Base-by-base conservation (phyloP, 1,140 invertebrate species). In the Dinoponera quadriceps region DNA sequence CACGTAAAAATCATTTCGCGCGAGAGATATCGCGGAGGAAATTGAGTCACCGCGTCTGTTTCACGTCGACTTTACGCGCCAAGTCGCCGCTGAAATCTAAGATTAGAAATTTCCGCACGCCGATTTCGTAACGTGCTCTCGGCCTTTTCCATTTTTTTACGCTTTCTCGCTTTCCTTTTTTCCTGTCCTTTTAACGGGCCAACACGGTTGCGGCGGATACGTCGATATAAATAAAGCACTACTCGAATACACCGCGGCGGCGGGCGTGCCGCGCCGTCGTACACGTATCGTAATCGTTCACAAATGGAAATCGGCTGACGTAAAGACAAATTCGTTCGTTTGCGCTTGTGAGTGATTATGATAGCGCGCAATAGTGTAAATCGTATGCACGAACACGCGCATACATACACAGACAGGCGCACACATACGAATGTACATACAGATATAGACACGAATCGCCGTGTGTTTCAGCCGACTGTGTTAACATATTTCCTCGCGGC, bases 291-390 rank as follows among this genome's bases (percentile, higher is more conserved):
- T 68, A 77, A 83, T 88, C 87, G 48, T 14, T 88, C 86, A 38
- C 66, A 55, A 88, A 82, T 86, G 71, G 86, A 89, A 83, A 86
- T 86, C 78, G 55, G 57, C 55, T 60, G 86, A 86, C 80, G 86
- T 60, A 84, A 77, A 88, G 84, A 88, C 84, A 88, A 89, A 89
- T 89, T 88, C 80, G 65, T 69, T 69, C 80, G 84, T 82, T 88
- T 72, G 80, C 80, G 65, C 71, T 33, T 71, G 51, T 86, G 84
- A 89, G 82, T 88, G 80, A 88, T 88, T 88, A 88, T 73, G 78
- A 87, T 85, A 87, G 60, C 48, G 57, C 63, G 73, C 65, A 81
- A 71, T 85, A 85, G 63, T 44, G 62, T 71, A 44, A 14, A 69
- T 57, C 27, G 33, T 48, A 11, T 22, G 62, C 29, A 44, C 38